Base-by-base conservation (phyloP, 1,140 invertebrate genomes). In the Neocloeon triangulifer region DNA sequence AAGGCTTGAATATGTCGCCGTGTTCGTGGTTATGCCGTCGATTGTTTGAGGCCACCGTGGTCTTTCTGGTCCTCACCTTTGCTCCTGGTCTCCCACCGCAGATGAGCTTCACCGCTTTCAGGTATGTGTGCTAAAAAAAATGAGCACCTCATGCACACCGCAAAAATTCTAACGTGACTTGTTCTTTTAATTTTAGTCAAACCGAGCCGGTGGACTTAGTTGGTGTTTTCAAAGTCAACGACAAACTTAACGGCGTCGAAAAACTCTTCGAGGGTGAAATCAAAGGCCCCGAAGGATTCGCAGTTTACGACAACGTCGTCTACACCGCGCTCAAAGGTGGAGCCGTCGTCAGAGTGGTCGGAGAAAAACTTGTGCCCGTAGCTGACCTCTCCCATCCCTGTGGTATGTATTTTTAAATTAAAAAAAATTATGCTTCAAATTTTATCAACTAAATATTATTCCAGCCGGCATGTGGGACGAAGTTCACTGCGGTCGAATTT, bases 401-500 rank as follows among this genome's bases (percentile, higher is more conserved):
- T 51, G 60, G 59, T 37, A 50, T 47, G 32, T 43, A n/a, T n/a
- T n/a, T n/a, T n/a, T n/a, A n/a, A n/a, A n/a, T n/a, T n/a, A 43
- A 48, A 30, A 37, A 44, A n/a, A n/a, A n/a, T n/a, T n/a, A n/a
- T n/a, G n/a, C n/a, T n/a, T n/a, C n/a, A n/a, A n/a, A n/a, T n/a
- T n/a, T n/a, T n/a, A n/a, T n/a, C n/a, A n/a, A n/a, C n/a, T n/a
- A n/a, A n/a, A n/a, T n/a, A n/a, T n/a, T 41, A 41, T 48, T 47
- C 1, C 40, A 75, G 71, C 64, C 49, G 68, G 66, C 14, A 39
- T 63, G 23, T 61, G 62, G 47, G 63, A 78, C 49, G 73, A 76
- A 43, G 45, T 62, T n/a, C 63, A 65, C 40, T 88, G 82, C 62
- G 82, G 82, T 4, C 60, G 80, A 41, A 77, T 79, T 2, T 52